Evolutionary conservation across 2,888 invertebrate species (phyloP).

Genomic region (Aleiodes leptofemur): DNA sequence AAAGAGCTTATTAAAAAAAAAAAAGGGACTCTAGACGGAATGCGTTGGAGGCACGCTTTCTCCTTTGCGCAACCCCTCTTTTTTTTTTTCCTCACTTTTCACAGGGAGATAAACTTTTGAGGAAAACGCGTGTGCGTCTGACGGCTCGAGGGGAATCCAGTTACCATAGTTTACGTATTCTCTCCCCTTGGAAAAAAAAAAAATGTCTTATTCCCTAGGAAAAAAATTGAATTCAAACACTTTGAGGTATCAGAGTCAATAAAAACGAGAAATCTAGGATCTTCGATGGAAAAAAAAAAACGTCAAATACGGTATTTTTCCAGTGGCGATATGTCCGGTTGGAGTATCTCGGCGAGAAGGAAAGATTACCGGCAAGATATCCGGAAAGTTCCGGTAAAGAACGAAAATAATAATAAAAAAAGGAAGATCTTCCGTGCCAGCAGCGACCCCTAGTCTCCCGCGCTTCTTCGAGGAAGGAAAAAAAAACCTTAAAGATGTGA

Average conservation of each 20-base stretch:
- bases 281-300: conserved; percentile 47
- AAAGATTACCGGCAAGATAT: conserved; percentile 72
- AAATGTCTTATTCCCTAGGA: conserved; percentile 25
- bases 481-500: conserved; percentile 3
- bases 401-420: not conserved
- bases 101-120: conserved; percentile 33
- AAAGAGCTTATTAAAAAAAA: conserved; percentile 52
- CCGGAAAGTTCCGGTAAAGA: conserved; percentile 64
- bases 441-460: conserved; percentile 19
- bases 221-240: conserved; percentile 18
- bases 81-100: not conserved
- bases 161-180: conserved; percentile 6
- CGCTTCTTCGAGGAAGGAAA: conserved; percentile 2
- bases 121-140: conserved; percentile 42
- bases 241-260: not conserved
- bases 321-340: conserved; percentile 55
- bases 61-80: conserved; percentile 3
- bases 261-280: conserved; percentile 56
- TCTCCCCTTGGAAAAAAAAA: not conserved
- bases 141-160: conserved; percentile 22
- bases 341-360: conserved; percentile 55
- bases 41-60: conserved; percentile 32
- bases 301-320: conserved; percentile 33
- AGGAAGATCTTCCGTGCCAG: not conserved
- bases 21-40: conserved; percentile 47